phyloP scores from a whole-genome alignment of 2,797 vertebrate species.

The Calcarius lapponicus region DNA sequence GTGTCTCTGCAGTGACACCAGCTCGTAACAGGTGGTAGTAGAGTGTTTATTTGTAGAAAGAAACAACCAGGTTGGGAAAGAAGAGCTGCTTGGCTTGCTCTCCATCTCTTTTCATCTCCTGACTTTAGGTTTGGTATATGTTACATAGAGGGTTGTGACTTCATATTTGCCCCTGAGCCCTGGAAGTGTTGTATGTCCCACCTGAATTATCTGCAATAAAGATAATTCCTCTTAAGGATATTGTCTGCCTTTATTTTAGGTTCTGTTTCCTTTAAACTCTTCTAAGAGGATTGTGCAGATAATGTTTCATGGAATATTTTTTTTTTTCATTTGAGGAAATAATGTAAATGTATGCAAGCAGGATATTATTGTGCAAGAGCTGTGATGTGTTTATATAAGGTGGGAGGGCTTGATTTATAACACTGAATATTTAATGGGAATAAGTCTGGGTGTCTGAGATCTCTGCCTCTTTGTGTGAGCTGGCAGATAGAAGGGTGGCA shows the following conservation, averaged over 20 bases:
- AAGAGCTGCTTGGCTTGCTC: not conserved
- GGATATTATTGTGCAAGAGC: slow-evolving; percentile 37
- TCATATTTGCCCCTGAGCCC: not conserved
- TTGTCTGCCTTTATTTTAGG: not conserved
- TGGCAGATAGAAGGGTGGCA: not conserved
- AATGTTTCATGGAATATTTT: not conserved
- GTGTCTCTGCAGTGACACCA: not conserved
- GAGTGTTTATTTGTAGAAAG: not conserved
- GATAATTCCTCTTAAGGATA: not conserved
- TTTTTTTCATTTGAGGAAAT: not conserved
- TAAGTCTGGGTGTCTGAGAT: slow-evolving; percentile 38
- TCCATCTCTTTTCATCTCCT: not conserved
- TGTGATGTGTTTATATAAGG: slow-evolving; percentile 65
- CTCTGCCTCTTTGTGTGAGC: not conserved
- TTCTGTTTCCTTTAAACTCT: not conserved
- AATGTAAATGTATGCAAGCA: slow-evolving; percentile 20
- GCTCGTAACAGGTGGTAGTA: not conserved
- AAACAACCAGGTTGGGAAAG: not conserved
- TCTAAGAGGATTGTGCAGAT: not conserved
- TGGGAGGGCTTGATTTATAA: slow-evolving; percentile 80
- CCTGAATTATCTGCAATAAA: not conserved
- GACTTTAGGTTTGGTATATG: not conserved
- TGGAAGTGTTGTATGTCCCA: not conserved
- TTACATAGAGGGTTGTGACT: not conserved
- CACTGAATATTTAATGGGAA: slow-evolving; percentile 67